Conservation (phyloP, 2,113 vertebrate species). For the Campylorhamphus procurvoides region DNA sequence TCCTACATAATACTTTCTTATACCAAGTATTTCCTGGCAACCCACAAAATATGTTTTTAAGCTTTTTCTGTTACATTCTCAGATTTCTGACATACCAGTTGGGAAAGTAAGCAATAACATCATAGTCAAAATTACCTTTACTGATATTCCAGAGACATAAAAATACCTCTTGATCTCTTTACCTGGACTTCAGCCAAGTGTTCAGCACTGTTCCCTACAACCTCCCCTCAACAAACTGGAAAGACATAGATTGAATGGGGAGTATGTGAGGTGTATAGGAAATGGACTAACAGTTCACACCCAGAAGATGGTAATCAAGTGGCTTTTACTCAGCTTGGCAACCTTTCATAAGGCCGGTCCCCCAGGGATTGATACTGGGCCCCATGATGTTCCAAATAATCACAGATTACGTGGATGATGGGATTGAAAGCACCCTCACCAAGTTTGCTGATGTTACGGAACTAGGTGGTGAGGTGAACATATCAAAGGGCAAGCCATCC, state of each 20-base stretch:
- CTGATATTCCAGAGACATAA: background rate
- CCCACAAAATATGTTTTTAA: background rate
- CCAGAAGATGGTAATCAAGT: background rate
- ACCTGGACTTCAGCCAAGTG: background rate
- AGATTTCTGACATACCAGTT: background rate
- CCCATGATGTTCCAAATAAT: background rate
- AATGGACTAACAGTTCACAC: background rate
- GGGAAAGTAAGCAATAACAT: background rate
- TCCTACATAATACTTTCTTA: background rate
- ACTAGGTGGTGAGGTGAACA: accelerated
- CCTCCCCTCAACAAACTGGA: background rate
- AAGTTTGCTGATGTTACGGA: background rate
- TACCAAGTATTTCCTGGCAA: background rate
- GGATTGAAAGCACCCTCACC: background rate
- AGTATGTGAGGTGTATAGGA: background rate
- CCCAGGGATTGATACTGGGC: accelerated
- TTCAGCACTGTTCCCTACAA: background rate
- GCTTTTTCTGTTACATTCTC: background rate
- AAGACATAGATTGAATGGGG: background rate
- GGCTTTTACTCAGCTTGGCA: background rate
- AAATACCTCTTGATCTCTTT: background rate
- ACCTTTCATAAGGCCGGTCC: background rate
- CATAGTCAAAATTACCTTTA: background rate
- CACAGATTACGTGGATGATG: background rate
- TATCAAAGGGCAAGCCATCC: background rate